Evolutionary conservation across 2,888 invertebrate species (phyloP).

Genomic region (Tetrapedia diversipes): DNA sequence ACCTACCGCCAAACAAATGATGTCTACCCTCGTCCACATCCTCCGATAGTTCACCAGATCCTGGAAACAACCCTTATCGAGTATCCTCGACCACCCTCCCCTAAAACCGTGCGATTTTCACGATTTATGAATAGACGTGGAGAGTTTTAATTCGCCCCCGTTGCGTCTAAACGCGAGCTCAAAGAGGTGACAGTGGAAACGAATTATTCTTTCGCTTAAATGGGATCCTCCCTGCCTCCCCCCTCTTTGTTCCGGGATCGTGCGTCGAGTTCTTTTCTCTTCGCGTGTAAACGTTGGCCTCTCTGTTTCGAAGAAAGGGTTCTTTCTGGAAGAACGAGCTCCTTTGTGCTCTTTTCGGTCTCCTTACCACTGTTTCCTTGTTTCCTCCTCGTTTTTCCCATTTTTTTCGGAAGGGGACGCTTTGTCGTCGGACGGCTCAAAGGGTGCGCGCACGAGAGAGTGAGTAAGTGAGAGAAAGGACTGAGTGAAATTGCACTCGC

Average conservation of each 20-base stretch:
- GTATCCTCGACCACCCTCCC: too few relatives aligned
- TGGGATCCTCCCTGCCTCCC: constrained; percentile 7
- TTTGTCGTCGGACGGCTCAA: constrained; percentile 7
- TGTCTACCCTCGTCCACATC: too few relatives aligned
- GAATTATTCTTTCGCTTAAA: constrained; percentile 36
- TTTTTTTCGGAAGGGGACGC: neutral
- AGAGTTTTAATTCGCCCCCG: neutral
- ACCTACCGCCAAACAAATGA: too few relatives aligned
- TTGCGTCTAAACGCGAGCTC: neutral
- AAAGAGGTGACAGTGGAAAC: neutral
- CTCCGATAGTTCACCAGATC: too few relatives aligned
- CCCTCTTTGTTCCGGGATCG: neutral
- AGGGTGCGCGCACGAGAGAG: neutral
- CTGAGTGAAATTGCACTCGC: constrained; percentile 4
- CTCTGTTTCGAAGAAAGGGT: neutral
- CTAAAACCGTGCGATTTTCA: constrained; percentile 8
- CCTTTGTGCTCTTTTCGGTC: neutral
- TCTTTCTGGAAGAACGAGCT: neutral
- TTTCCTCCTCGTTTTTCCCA: neutral
- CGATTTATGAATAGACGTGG: neutral
- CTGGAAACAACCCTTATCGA: too few relatives aligned
- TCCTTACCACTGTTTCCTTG: neutral
- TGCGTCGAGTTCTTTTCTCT: neutral
- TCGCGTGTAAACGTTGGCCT: neutral
- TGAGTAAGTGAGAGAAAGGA: too few relatives aligned